Evolutionary conservation across 2,113 vertebrate genomes (phyloP), one percentile per base, ranked within the genome.

Genomic region (Apaloderma vittatum): DNA sequence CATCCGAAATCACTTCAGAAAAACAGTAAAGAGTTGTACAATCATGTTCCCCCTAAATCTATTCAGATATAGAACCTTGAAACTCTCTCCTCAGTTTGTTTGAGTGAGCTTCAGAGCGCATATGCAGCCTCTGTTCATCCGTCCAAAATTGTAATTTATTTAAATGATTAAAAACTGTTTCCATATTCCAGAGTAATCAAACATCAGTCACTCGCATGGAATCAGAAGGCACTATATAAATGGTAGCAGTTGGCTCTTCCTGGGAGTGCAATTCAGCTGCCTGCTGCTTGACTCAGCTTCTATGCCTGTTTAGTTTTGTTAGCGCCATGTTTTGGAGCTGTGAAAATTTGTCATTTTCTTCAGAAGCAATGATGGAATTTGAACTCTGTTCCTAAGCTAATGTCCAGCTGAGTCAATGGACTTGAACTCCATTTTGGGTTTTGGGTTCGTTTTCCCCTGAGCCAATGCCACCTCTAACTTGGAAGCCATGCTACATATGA

Each of bases 141-240:
- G 36, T 95, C 49, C 71, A 68, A 90, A 94, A 79, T 12, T 88
- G 29, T 79, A 75, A 82, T 82, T 88, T 92, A 92, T 93, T 96
- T 90, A 90, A 94, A 90, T 90, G 36, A 27, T 93, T 92, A 95
- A 76, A 76, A 94, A 68, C 80, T 76, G 62, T 85, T 94, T 82
- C 82, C 30, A 12, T 95, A 75, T 94, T 95, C 77, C 73, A 68
- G n/a, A 83, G 49, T 93, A 61, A 87, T 92, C 81, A 93, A 92
- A 79, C 62, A 92, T 57, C 78, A 82, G 66, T 90, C 45, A 76
- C 29, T 66, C 58, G 75, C 62, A 52, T 86, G 72, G 74, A 76
- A 79, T 88, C 62, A 61, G 82, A 72, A 82, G 32, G 27, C 57
- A 27, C 34, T 73, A 0, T 40, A n/a, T 70, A 55, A 78, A 65